Evolutionary conservation across 2,113 vertebrate species (phyloP).

Genomic region (Nipponia nippon): DNA sequence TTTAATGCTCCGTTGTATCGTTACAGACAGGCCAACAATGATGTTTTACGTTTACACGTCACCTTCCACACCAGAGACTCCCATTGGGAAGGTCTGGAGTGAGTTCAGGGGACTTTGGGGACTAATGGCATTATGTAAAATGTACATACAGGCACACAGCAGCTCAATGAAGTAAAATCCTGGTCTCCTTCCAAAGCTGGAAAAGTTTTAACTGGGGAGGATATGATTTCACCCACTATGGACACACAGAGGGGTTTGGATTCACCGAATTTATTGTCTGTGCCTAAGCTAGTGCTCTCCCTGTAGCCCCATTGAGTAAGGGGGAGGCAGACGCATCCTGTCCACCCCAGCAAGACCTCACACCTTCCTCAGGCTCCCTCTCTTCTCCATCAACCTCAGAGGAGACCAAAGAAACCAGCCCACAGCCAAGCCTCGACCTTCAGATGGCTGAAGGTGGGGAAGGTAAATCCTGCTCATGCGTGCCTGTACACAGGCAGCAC

Average conservation of each 20-base stretch:
- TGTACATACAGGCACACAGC: background rate
- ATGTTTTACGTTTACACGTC: background rate
- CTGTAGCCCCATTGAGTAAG: background rate
- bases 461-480: background rate
- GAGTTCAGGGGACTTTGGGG: background rate
- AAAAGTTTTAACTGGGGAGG: background rate
- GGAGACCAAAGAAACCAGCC: background rate
- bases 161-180: background rate
- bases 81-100: background rate
- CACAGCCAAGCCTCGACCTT: background rate
- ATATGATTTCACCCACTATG: background rate
- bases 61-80: background rate
- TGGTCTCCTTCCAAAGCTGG: background rate
- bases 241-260: background rate
- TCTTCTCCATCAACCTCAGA: background rate
- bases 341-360: background rate
- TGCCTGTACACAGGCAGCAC: accelerated
- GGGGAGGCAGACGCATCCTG: background rate
- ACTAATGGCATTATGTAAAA: background rate
- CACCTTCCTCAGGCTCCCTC: background rate
- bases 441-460: background rate
- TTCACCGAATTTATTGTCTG: background rate
- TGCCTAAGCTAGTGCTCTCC: background rate
- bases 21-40: background rate
- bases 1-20: background rate